Evolutionary conservation across 1,140 invertebrate genomes (phyloP).

Genomic region (Schlechtendalia chinensis): DNA sequence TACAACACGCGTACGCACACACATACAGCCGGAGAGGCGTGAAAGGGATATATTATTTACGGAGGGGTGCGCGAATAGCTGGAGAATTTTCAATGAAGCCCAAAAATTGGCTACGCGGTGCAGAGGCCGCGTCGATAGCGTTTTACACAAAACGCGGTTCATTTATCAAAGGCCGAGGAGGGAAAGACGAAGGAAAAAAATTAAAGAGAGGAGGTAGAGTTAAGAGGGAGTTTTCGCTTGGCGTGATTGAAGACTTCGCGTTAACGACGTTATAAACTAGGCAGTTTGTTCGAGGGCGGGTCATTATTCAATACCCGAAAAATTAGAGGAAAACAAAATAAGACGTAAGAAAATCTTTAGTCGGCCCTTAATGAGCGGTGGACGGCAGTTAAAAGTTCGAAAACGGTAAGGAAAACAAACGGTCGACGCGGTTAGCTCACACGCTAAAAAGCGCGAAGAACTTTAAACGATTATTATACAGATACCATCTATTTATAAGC

Average conservation of each 20-base stretch:
- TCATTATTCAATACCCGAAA: constrained; percentile 30
- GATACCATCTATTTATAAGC: not conserved
- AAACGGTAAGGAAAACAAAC: constrained; percentile 7
- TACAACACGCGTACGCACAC: constrained; percentile 6
- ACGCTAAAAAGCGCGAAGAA: not conserved
- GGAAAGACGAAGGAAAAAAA: constrained; percentile 4
- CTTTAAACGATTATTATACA: constrained; percentile 4
- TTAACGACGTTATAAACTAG: constrained; percentile 48
- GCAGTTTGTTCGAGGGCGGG: constrained; percentile 30
- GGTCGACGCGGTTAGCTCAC: not conserved
- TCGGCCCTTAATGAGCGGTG: constrained; percentile 24
- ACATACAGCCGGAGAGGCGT: not conserved
- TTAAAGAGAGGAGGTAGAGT: constrained; percentile 10
- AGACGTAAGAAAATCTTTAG: constrained; percentile 33
- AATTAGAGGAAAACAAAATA: constrained; percentile 11
- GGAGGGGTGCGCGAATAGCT: constrained; percentile 31
- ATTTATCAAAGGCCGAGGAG: constrained; percentile 34
- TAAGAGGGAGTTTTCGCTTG: constrained; percentile 13
- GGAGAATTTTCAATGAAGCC: constrained; percentile 33
- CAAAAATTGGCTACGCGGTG: not conserved
- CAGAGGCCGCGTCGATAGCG: not conserved
- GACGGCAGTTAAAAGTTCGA: not conserved
- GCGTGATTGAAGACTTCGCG: constrained; percentile 46
- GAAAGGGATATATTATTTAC: constrained; percentile 40
- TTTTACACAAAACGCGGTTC: constrained; percentile 20